These are phyloP conservation scores for Phrynocephalus forsythii DNA, from an alignment of 2,797 vertebrate genomes.

Conservation along the genomic window DNA sequence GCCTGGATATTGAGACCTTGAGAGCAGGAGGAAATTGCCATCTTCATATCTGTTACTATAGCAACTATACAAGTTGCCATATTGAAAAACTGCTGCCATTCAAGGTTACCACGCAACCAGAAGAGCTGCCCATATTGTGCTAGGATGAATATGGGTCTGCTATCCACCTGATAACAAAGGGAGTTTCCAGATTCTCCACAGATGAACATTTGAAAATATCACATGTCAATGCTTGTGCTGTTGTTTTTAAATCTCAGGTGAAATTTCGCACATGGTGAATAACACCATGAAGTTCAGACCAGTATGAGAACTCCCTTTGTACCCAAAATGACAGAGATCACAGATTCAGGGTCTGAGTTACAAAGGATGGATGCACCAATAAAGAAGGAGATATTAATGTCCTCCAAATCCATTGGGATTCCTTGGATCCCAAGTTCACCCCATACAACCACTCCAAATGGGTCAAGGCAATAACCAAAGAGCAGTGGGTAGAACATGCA, in stretches of 20 bases:
- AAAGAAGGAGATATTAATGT: neutral
- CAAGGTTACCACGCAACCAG: neutral
- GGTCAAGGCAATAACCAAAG: neutral
- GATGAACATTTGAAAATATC: neutral
- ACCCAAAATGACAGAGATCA: neutral
- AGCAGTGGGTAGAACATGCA: too few relatives aligned
- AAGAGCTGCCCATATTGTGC: neutral
- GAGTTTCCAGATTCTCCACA: neutral
- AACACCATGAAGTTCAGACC: neutral
- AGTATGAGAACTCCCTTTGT: neutral
- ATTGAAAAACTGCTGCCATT: slow-evolving; percentile 9
- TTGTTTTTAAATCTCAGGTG: neutral
- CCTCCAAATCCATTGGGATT: neutral
- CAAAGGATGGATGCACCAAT: neutral
- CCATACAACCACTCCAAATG: neutral
- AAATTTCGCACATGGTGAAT: too few relatives aligned
- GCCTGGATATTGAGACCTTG: neutral
- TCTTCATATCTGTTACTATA: slow-evolving; percentile 3
- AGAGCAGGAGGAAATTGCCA: neutral
- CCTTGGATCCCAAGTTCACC: neutral
- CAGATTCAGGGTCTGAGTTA: neutral
- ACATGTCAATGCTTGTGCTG: neutral
- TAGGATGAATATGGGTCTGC: neutral
- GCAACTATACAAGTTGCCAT: slow-evolving; percentile 9
- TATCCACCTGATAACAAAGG: neutral